Evolutionary conservation across 2,888 invertebrate genomes (phyloP), one percentile per base, ranked within the genome.

Genomic region (Ametastegia equiseti): DNA sequence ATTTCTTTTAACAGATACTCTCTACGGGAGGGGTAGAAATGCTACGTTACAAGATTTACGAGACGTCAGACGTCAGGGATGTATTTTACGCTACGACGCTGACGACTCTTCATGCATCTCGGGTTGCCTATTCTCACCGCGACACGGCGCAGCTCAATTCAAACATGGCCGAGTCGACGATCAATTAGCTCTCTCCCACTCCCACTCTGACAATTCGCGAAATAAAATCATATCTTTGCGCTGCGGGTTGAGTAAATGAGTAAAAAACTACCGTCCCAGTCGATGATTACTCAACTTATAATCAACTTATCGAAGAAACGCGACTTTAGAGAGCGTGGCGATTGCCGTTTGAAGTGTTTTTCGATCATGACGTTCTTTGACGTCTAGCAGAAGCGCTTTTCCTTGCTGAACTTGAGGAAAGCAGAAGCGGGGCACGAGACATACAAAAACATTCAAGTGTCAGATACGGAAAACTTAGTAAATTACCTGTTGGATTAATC

Each of bases 321-420:
- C 0, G 13, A 2, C 3, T 3, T 1, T 13, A 6, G 30, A 30
- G 5, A 30, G 9, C 5, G 13, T 1, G 0, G 11, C 1, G 60
- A 11, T 23, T 11, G 9, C 23, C 27, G 60, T 60, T 27, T 1
- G 5, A 60, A 60, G 30, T 30, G 30, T 23, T 19, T 27, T 23
- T n/a, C 2, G 13, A 30, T 47, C 45, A 71, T 71, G 71, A 71
- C 71, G 45, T 71, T 67, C 33, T n/a, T 13, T 33, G 5, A 67
- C 71, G 71, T 71, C 71, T 71, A 71, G 71, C 71, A 71, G 69
- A 71, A 42, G 45, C 30, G n/a, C n/a, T n/a, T n/a, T n/a, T n/a
- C n/a, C n/a, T n/a, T n/a, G n/a, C n/a, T n/a, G n/a, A n/a, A n/a
- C n/a, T n/a, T n/a, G n/a, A n/a, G n/a, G n/a, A n/a, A n/a, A 60